Conservation (phyloP, 2,888 invertebrate genomes). For the Synanthedon formicaeformis region DNA sequence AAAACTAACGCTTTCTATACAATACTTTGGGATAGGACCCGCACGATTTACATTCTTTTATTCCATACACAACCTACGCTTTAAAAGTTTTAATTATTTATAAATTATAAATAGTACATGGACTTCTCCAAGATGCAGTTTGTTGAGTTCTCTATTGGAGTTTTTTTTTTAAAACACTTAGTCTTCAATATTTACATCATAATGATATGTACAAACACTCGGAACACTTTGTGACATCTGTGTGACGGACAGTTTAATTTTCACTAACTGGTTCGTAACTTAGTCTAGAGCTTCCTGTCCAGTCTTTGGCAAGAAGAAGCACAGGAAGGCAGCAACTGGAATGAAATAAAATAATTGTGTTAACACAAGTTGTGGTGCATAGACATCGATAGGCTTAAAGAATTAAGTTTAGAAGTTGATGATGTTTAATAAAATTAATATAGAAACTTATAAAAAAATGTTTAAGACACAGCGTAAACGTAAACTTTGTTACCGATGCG, state of each 20-base stretch:
- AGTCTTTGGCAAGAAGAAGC: conserved; percentile 81
- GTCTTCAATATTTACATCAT: conserved; percentile 62
- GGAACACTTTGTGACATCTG: conserved; percentile 21
- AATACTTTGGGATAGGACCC: not conserved
- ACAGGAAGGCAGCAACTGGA: conserved; percentile 79
- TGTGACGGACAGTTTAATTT: conserved; percentile 36
- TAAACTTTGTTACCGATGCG: too few species aligned
- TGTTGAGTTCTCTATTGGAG: not conserved
- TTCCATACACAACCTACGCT: not conserved
- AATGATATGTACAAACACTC: conserved; percentile 58
- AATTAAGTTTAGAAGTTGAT: too few species aligned
- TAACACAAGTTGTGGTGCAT: too few species aligned
- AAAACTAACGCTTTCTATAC: conserved; percentile 21
- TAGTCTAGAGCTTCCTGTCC: conserved; percentile 79
- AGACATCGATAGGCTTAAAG: too few species aligned
- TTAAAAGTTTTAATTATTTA: not conserved
- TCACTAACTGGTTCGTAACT: conserved; percentile 36
- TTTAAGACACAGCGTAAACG: too few species aligned
- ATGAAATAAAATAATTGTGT: conserved; percentile 17
- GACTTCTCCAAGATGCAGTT: not conserved
- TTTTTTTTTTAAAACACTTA: conserved; percentile 26
- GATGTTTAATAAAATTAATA: too few species aligned
- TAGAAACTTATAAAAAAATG: too few species aligned
- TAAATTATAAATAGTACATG: not conserved
- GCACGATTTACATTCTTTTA: not conserved